phyloP scores from a whole-genome alignment of 2,888 invertebrate species.

The Drosophila buzzatii region DNA sequence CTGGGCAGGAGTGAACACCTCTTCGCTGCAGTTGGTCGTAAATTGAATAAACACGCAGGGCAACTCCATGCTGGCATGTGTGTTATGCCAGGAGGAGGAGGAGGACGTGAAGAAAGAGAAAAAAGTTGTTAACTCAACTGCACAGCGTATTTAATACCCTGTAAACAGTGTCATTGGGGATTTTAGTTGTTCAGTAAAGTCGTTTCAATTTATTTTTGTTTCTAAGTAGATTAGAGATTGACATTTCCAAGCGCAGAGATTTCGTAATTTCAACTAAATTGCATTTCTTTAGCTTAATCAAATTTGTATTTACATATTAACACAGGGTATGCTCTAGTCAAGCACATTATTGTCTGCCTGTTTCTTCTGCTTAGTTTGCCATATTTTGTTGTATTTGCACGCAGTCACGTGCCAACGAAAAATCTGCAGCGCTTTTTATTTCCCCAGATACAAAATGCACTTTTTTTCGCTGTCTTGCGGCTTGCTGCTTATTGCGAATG shows the following conservation, averaged over 20 bases:
- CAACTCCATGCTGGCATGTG: slow-evolving; percentile 30
- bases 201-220: too few species aligned
- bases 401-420: slow-evolving; percentile 70
- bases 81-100: slow-evolving; percentile 29
- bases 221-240: too few species aligned
- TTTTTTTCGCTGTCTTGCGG: slow-evolving; percentile 26
- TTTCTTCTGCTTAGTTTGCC: background rate
- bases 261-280: too few species aligned
- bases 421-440: slow-evolving; percentile 37
- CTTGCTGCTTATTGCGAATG: slow-evolving; percentile 46
- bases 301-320: too few species aligned
- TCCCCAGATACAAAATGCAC: slow-evolving; percentile 15
- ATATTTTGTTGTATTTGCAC: slow-evolving; percentile 21
- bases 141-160: slow-evolving; percentile 15
- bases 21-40: slow-evolving; percentile 62
- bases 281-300: too few species aligned
- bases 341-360: background rate
- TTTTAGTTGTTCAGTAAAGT: too few species aligned
- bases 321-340: slow-evolving; percentile 8
- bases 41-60: slow-evolving; percentile 64
- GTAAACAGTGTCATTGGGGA: background rate
- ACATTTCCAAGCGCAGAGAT: too few species aligned
- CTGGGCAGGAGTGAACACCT: slow-evolving; percentile 5
- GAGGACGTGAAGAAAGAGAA: slow-evolving; percentile 29
- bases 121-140: slow-evolving; percentile 65